These are phyloP conservation scores for Polymixis lichenea DNA, from an alignment of 2,888 invertebrate species.

Conservation along the genomic window DNA sequence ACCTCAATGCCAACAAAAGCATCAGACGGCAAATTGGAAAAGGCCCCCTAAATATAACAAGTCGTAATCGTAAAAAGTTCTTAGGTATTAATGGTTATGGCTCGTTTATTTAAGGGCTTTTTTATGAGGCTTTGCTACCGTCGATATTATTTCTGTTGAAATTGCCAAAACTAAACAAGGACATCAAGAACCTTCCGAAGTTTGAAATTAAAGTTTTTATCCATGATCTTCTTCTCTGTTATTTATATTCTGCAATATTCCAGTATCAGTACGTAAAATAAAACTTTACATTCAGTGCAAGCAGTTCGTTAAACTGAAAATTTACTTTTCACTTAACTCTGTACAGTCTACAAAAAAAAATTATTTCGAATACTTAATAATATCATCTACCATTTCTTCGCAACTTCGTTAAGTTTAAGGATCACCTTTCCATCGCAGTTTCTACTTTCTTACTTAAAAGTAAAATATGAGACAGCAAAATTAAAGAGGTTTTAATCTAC, in stretches of 20 bases:
- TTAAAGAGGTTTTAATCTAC: conserved; percentile 24
- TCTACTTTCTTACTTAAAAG: conserved; percentile 6
- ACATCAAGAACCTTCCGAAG: conserved; percentile 9
- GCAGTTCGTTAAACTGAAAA: conserved; percentile 2
- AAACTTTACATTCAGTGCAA: neutral
- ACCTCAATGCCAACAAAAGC: conserved; percentile 19
- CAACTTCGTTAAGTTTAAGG: neutral
- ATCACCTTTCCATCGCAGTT: neutral
- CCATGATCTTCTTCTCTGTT: neutral
- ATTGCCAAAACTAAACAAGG: conserved; percentile 39
- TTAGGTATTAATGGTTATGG: conserved; percentile 61
- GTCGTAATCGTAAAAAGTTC: conserved; percentile 66
- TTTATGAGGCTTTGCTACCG: conserved; percentile 52
- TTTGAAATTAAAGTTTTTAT: neutral
- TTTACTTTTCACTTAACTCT: conserved; percentile 13
- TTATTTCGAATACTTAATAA: neutral
- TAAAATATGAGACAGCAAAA: conserved; percentile 26
- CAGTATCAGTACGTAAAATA: neutral
- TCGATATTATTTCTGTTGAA: conserved; percentile 45
- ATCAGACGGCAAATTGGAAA: conserved; percentile 49
- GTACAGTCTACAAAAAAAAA: conserved; percentile 1
- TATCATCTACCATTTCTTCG: conserved; percentile 9
- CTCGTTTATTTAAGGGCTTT: conserved; percentile 59
- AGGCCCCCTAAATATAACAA: conserved; percentile 56
- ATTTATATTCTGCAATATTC: neutral